Evolutionary conservation across 1,140 invertebrate species (phyloP).

Genomic region (Drosophila ficusphila): DNA sequence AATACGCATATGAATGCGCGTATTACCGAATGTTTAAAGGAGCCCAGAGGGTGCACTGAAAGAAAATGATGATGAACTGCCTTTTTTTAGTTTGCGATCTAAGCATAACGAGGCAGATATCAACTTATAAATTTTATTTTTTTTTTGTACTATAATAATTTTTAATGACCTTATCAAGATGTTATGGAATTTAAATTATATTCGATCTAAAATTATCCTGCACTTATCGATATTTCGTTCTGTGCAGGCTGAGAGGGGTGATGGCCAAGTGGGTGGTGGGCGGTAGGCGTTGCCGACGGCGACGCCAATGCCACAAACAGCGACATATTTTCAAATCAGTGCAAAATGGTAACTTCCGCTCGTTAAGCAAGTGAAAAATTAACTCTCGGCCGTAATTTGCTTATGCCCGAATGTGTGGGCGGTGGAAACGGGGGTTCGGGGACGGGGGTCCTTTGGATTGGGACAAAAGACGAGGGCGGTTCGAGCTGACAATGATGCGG

Average conservation of each 20-base stretch:
- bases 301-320: constrained; percentile 78
- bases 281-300: constrained; percentile 41
- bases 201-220: no score
- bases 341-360: constrained; percentile 83
- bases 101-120: no score
- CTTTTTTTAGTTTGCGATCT: no score
- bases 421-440: neutral
- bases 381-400: constrained; percentile 80
- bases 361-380: constrained; percentile 84
- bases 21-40: constrained; percentile 74
- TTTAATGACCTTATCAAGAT: no score
- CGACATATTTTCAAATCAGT: constrained; percentile 83
- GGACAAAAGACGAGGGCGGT: constrained; percentile 45
- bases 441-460: neutral
- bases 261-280: neutral
- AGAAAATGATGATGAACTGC: neutral
- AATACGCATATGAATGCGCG: constrained; percentile 77
- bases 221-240: neutral
- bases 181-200: no score
- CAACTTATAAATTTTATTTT: no score
- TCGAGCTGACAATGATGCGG: constrained; percentile 80
- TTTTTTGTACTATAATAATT: no score
- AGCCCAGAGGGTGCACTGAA: neutral
- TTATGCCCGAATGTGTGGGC: constrained; percentile 54
- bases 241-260: neutral